phyloP scores from a whole-genome alignment of 1,140 invertebrate genomes.

The Nixonia krombeini region DNA sequence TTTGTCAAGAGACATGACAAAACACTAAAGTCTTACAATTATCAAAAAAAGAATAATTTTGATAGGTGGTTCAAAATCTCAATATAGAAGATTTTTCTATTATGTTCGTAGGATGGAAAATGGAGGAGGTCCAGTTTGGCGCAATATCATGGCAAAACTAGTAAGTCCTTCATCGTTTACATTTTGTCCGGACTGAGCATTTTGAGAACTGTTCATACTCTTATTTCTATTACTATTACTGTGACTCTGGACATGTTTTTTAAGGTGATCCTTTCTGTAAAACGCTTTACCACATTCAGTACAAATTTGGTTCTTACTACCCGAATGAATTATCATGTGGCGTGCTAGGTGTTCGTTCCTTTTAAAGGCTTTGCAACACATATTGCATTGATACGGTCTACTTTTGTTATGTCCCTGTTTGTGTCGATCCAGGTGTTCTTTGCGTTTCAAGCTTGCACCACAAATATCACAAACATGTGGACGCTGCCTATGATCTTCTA shows the following conservation, averaged over 20 bases:
- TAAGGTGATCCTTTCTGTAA: slow-evolving; percentile 75
- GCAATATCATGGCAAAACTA: slow-evolving; percentile 65
- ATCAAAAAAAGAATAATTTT: neutral
- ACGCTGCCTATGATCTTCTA: slow-evolving; percentile 65
- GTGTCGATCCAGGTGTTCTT: slow-evolving; percentile 71
- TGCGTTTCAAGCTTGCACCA: slow-evolving; percentile 70
- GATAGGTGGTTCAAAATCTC: neutral
- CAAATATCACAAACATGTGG: slow-evolving; percentile 73
- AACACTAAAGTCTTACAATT: too few relatives aligned
- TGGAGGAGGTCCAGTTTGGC: slow-evolving; percentile 62
- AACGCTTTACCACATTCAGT: slow-evolving; percentile 75
- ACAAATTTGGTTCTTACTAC: slow-evolving; percentile 74
- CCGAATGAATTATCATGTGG: slow-evolving; percentile 73
- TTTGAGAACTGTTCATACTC: slow-evolving; percentile 45
- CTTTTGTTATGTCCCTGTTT: slow-evolving; percentile 74
- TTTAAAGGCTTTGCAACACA: slow-evolving; percentile 73
- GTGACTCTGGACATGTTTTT: slow-evolving; percentile 75
- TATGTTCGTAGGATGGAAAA: slow-evolving; percentile 67
- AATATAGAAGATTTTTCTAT: slow-evolving; percentile 5
- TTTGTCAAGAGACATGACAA: too few relatives aligned
- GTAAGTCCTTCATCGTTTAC: slow-evolving; percentile 57
- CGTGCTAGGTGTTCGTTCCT: slow-evolving; percentile 73
- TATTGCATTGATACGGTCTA: slow-evolving; percentile 71
- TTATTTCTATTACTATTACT: slow-evolving; percentile 55
- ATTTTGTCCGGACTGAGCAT: slow-evolving; percentile 47